Evolutionary conservation across 2,888 invertebrate genomes (phyloP), one percentile per base, ranked within the genome.

Genomic region (Scrobipalpa atriplicella): DNA sequence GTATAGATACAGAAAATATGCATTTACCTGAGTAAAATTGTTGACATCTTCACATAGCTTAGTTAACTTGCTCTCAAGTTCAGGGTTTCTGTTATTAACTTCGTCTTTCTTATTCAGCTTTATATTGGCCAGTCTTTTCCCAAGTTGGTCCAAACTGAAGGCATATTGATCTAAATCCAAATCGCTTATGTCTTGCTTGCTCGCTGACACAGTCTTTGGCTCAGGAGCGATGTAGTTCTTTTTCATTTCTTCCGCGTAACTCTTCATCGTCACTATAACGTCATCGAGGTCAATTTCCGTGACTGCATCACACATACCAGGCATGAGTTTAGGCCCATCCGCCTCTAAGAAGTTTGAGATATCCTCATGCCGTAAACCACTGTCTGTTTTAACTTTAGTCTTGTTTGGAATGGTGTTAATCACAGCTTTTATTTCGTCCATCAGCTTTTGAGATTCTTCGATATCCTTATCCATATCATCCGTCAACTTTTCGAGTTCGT

Each of bases 11-110:
- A n/a, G n/a, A 54, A 54, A 11, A 54, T 51, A n/a, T n/a, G n/a
- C n/a, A n/a, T n/a, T n/a, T n/a, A 90, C 92, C 85, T 89, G 82
- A 39, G 85, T 86, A 70, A 92, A 90, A 74, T 85, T 80, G 51
- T 85, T 81, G 0, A 91, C 87, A 81, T 90, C 86, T 54, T 85
- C 77, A 71, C 85, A 86, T 9, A 92, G 72, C 38, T 83, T 79
- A 19, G 77, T 71, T 58, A 92, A 70, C 70, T 91, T 90, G 1
- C 70, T 70, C 70, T 92, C 90, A 38, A 92, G 74, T 56, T 85
- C 87, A 38, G 71, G 65, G 74, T 83, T 87, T 65, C 78, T 84
- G 9, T 76, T 75, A n/a, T 69, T 75, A 1, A 68, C 71, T n/a
- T 80, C 77, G 62, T 78, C 75, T 18, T 70, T 77, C 62, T 81